These are phyloP conservation scores for Potamarius usumacintae DNA, from an alignment of 2,113 vertebrate genomes.

Conservation along the genomic window DNA sequence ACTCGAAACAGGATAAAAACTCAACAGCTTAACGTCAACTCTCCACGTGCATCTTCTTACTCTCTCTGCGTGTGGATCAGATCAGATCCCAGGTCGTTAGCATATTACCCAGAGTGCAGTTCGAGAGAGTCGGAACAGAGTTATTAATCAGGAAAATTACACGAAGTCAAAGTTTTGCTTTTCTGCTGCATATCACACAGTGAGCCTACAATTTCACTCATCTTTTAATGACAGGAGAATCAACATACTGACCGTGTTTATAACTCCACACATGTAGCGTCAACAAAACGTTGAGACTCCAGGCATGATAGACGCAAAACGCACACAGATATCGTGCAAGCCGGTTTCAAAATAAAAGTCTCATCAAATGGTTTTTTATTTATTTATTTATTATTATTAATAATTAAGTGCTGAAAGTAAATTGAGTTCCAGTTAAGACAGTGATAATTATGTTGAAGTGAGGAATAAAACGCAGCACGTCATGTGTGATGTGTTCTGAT, in stretches of 20 bases:
- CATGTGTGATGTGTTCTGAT: neutral
- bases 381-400: too few relatives aligned
- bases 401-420: neutral
- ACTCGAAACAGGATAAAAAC: neutral
- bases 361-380: rapidly evolving
- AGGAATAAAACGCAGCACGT: neutral
- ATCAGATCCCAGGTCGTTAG: slow-evolving; percentile 1
- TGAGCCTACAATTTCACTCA: neutral
- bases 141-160: neutral
- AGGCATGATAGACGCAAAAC: neutral
- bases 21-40: neutral
- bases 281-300: neutral
- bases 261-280: neutral
- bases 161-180: too few relatives aligned
- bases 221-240: neutral
- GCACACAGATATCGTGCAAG: rapidly evolving
- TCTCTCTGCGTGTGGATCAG: too few relatives aligned
- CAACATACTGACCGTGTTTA: neutral
- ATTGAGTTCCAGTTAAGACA: neutral
- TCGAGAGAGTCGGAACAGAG: neutral
- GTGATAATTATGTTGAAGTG: neutral
- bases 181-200: neutral
- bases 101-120: slow-evolving; percentile 46
- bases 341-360: slow-evolving; percentile 45
- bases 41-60: too few relatives aligned